Evolutionary conservation across 2,797 vertebrate genomes (phyloP).

Genomic region (Presbytis comata): DNA sequence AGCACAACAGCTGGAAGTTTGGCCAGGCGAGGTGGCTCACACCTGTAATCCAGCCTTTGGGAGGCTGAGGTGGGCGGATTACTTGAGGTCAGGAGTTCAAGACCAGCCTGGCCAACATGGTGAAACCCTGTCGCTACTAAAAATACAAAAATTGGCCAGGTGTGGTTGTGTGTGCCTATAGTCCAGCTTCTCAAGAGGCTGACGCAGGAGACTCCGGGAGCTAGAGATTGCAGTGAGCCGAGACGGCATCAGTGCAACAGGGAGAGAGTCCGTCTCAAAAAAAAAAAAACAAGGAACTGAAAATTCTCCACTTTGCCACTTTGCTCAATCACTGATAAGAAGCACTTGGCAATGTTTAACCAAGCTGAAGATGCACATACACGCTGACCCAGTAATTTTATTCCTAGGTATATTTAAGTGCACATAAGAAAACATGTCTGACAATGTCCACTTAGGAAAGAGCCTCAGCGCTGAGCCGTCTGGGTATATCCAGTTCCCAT

Average conservation of each 20-base stretch:
- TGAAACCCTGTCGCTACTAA: too few relatives aligned
- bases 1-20: not conserved
- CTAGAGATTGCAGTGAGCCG: too few relatives aligned
- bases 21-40: fast-evolving
- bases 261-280: too few relatives aligned
- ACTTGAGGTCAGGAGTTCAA: not conserved
- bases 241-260: too few relatives aligned
- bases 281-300: not conserved
- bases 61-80: fast-evolving
- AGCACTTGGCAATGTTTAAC: not conserved
- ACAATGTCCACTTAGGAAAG: not conserved
- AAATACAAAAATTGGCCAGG: too few relatives aligned
- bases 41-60: not conserved
- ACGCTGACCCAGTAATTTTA: not conserved
- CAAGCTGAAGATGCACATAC: fast-evolving
- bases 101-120: not conserved
- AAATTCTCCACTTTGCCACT: too few relatives aligned
- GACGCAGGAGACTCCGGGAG: not conserved
- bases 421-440: fast-evolving
- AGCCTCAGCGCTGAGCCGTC: fast-evolving
- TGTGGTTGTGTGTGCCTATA: not conserved
- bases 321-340: not conserved
- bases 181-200: not conserved
- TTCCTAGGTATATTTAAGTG: not conserved
- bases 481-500: not conserved